Base-by-base conservation (phyloP, 2,888 invertebrate genomes). In the Nineta flava region DNA sequence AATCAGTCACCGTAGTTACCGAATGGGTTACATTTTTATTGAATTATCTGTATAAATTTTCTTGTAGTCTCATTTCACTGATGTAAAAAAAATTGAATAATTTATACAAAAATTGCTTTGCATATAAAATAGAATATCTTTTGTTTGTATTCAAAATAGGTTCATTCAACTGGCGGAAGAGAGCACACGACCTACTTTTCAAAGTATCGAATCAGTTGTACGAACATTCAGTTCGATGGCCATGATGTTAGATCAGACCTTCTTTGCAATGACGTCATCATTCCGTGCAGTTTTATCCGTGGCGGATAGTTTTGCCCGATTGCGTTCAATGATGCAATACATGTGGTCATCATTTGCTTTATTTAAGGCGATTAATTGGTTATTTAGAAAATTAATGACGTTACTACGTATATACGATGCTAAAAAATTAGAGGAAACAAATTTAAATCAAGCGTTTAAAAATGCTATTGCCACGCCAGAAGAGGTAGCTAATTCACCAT, bases 191-290 rank as follows among this genome's bases (percentile, higher is more conserved):
- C 86, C 87, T 50, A 91, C 97, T 7, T 97, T 97, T 66, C 87
- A 94, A 60, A 92, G 91, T 12, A 91, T 97, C 56, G 94, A 96
- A 66, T 84, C 91, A 48, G 73, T 95, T 16, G 90, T 94, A 2
- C 79, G 84, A 57, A 92, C 96, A 1, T 87, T 96, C 56, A 85
- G 87, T 15, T 94, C 96, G 48, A 80, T 97, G 2, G 88, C 94
- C 2, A 88, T 93, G 78, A 94, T 97, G 92, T 67, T 97, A 50
- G 96, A 96, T 61, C 95, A 94, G 17, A 95, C 96, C 43, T 95
- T 93, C 65, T 87, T 88, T 63, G 95, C 96, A 3, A 77, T 97
- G 60, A 91, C 93, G 16, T 94, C 87, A 65, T 95, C 96, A 0
- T 97, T 96, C 64, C 76, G 90, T 59, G 96, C 97, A 48, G 88